Evolutionary conservation across 2,888 invertebrate species (phyloP), one percentile per base, ranked within the genome.

Genomic region (Pyrocoelia pectoralis): DNA sequence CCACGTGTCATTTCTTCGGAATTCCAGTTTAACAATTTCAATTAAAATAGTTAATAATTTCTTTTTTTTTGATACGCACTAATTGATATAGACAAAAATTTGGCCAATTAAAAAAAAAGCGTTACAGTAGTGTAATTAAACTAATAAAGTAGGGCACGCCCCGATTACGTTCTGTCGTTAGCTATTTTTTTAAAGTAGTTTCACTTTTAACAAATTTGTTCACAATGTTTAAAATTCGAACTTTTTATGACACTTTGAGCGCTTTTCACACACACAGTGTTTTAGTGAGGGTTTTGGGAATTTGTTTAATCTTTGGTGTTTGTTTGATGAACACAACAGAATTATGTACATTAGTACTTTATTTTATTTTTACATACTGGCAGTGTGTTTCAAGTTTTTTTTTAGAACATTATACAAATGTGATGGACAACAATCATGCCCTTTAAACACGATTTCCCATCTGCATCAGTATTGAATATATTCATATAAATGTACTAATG

Each of bases 341-440:
- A n/a, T 67, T 68, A 64, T 61, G 67, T 68, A 71, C 70, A 59
- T 52, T 55, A 60, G 68, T 71, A 69, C 71, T 74, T 74, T 73
- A 72, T 74, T 73, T 66, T 67, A 70, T 68, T 72, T 71, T 74
- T 72, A 74, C 74, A 74, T 76, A 73, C 72, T 79, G 78, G 78
- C 79, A 79, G 78, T 79, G 70, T 76, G 77, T 72, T 73, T 75
- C 59, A 76, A 77, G 75, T 75, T 74, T 65, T 61, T n/a, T n/a
- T 76, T 79, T 76, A 72, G 72, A 73, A 73, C 71, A 73, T 72
- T 72, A 54, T 61, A 73, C 68, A 71, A 70, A 66, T 69, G 68
- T 67, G 71, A 70, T 69, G 68, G 70, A 69, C 67, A 66, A 50
- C 56, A 59, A 64, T 67, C 61, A 50, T 58, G 61, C 58, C 48